These are phyloP conservation scores for Scomber scombrus DNA, from an alignment of 2,113 vertebrate species.

Conservation along the genomic window DNA sequence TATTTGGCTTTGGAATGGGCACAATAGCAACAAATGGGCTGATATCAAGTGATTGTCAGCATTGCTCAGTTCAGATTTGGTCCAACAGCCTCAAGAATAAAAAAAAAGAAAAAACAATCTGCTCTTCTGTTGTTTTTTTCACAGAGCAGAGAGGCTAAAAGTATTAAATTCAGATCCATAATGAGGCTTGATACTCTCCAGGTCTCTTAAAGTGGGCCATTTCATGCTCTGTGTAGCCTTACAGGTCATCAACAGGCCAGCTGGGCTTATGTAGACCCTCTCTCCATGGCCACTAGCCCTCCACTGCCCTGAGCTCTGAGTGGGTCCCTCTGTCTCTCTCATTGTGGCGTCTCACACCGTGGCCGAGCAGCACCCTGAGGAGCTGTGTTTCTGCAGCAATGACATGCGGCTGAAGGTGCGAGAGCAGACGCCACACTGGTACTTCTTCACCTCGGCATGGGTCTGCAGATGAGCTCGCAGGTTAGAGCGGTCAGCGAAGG, in stretches of 20 bases:
- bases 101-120: constrained; percentile 36
- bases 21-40: constrained; percentile 61
- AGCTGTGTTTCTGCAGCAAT: constrained; percentile 94
- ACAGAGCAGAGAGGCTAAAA: constrained; percentile 52
- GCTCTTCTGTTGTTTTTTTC: constrained; percentile 50
- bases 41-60: constrained; percentile 59
- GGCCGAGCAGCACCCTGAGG: constrained; percentile 90
- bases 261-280: constrained; percentile 34
- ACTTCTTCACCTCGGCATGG: constrained; percentile 97
- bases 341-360: constrained; percentile 70
- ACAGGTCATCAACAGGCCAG: constrained; percentile 53
- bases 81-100: constrained; percentile 64
- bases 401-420: constrained; percentile 99
- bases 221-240: constrained; percentile 55
- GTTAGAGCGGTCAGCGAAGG: constrained; percentile 98
- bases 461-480: constrained; percentile 98
- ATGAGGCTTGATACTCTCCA: constrained; percentile 58
- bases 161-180: constrained; percentile 63
- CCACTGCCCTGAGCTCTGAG: constrained; percentile 52
- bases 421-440: constrained; percentile 93
- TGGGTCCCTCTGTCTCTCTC: constrained; percentile 36
- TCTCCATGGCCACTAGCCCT: constrained; percentile 29
- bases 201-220: constrained; percentile 54
- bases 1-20: constrained; percentile 75
- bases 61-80: constrained; percentile 67